A percentile compares a stretch with the other conserved stretches of the same genome.
Conservation (phyloP, 2,888 invertebrate species). For the Plebejus anna region DNA sequence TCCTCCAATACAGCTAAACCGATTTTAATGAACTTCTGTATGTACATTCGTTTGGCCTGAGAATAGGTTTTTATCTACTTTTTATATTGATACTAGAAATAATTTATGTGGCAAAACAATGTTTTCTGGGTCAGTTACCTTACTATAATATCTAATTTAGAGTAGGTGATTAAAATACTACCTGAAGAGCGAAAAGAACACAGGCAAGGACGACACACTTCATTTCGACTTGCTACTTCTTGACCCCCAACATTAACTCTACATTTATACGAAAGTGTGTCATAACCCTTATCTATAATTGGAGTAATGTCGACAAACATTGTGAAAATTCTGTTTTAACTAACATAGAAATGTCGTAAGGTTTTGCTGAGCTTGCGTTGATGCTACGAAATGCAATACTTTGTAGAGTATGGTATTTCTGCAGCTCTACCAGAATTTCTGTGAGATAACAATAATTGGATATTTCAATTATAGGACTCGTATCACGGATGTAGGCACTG, state of each 20-base stretch:
- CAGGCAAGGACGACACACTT: constrained; percentile 4
- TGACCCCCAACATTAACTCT: background rate
- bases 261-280: constrained; percentile 31
- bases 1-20: no score
- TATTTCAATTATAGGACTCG: no score
- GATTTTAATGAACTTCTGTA: no score
- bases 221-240: constrained; percentile 5
- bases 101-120: no score
- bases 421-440: background rate
- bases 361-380: constrained; percentile 8
- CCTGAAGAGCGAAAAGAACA: constrained; percentile 9
- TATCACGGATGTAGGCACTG: no score
- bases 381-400: background rate
- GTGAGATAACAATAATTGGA: background rate
- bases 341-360: constrained; percentile 16
- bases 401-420: background rate
- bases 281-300: constrained; percentile 28
- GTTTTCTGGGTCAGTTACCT: no score
- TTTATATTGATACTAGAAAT: no score
- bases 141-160: no score
- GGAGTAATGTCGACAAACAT: background rate
- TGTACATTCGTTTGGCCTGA: no score
- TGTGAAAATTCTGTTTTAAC: constrained; percentile 18
- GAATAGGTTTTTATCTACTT: no score
- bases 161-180: background rate